Conservation (phyloP, 64 coral and sea anemone species). For the Platygyra sinensis region DNA sequence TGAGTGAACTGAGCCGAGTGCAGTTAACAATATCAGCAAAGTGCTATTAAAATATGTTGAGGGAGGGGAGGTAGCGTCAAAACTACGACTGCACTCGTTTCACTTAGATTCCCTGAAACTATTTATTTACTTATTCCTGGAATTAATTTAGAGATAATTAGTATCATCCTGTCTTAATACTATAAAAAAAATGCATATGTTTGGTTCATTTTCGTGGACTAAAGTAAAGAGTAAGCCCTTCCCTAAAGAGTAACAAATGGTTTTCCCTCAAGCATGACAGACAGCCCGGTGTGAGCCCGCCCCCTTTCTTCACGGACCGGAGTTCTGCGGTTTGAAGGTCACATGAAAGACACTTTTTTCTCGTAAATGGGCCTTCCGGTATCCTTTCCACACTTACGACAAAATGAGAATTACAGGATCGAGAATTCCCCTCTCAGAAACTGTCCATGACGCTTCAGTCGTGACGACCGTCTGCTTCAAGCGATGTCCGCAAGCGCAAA, state of each 20-base stretch:
- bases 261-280: slow-evolving; percentile 65
- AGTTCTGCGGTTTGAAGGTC: slow-evolving; percentile 54
- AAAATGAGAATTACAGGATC: slow-evolving; percentile 12
- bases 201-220: neutral
- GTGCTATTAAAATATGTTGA: slow-evolving; percentile 3
- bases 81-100: neutral
- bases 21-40: slow-evolving; percentile 74
- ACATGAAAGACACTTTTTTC: slow-evolving; percentile 14
- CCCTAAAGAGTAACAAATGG: slow-evolving; percentile 60
- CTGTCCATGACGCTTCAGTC: neutral
- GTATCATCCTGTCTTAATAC: neutral
- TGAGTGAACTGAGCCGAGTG: slow-evolving; percentile 54
- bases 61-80: slow-evolving; percentile 7
- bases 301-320: slow-evolving; percentile 75
- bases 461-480: neutral
- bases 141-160: neutral
- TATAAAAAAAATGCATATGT: neutral
- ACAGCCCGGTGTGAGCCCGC: slow-evolving; percentile 70
- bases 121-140: neutral
- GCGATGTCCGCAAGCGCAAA: slow-evolving; percentile 14
- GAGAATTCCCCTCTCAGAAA: slow-evolving; percentile 15
- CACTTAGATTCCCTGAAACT: too few species aligned
- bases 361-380: slow-evolving; percentile 24
- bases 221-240: neutral
- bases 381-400: slow-evolving; percentile 33